Percentiles rank a stretch among this genome's conserved stretches.
phyloP scores from a whole-genome alignment of 2,888 invertebrate species.

The Atherix ibis region DNA sequence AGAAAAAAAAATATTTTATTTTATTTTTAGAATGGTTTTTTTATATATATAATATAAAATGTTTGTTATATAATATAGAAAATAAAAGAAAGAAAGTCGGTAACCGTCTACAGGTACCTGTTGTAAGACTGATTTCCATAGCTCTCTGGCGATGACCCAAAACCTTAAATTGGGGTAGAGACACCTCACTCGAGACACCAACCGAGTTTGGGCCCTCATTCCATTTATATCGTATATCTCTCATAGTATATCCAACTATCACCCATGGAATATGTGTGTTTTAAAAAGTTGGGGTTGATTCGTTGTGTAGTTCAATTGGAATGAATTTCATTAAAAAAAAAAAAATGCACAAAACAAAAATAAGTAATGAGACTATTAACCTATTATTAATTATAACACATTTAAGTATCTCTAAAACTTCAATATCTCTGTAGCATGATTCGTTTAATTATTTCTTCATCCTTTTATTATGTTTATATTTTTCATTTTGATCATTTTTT shows the following conservation, averaged over 20 bases:
- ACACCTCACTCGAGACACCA: conserved; percentile 89
- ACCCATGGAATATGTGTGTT: too few species aligned
- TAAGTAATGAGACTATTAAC: conserved; percentile 27
- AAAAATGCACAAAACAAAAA: conserved; percentile 17
- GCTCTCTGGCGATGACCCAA: conserved; percentile 91
- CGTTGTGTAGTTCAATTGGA: conserved; percentile 11
- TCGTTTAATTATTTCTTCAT: neutral
- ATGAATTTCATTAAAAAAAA: conserved; percentile 25
- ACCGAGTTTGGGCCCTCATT: conserved; percentile 90
- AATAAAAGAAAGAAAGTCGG: conserved; percentile 33
- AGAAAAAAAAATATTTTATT: neutral
- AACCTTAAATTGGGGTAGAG: conserved; percentile 95
- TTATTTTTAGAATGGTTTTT: neutral
- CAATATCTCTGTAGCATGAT: too few species aligned
- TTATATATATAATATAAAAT: neutral
- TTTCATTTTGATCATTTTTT: conserved; percentile 5
- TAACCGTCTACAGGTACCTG: conserved; percentile 60
- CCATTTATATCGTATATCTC: conserved; percentile 96
- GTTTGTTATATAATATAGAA: neutral
- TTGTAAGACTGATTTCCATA: conserved; percentile 91
- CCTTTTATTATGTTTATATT: conserved; percentile 2
- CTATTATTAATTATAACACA: conserved; percentile 4
- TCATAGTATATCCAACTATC: conserved; percentile 98
- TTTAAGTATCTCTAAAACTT: too few species aligned
- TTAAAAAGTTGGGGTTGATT: conserved; percentile 6